These are phyloP conservation scores for Tachypleus tridentatus DNA, from an alignment of 1,140 invertebrate genomes.

Conservation along the genomic window DNA sequence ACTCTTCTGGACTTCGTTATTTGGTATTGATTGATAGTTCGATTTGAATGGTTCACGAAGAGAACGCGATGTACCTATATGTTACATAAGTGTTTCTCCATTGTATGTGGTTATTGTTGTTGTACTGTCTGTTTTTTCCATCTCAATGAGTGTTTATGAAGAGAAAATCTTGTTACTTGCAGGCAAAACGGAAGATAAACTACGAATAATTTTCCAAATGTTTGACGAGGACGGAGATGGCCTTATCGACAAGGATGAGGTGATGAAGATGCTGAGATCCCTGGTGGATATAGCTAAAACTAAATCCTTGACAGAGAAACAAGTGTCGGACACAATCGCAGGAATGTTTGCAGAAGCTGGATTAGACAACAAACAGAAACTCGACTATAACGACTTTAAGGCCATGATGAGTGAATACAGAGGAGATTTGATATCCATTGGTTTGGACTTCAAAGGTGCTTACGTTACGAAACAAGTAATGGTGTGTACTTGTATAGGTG, in stretches of 20 bases:
- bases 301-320: constrained; percentile 33
- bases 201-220: constrained; percentile 96
- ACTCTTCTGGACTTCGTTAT: too few species aligned
- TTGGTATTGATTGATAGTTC: too few species aligned
- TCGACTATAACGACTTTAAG: constrained; percentile 92
- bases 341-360: constrained; percentile 91
- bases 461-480: too few species aligned
- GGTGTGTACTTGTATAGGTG: too few species aligned
- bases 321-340: constrained; percentile 82
- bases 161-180: not conserved
- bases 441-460: constrained; percentile 64
- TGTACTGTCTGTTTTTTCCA: too few species aligned
- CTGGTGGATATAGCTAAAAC: constrained; percentile 89
- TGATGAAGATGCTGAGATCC: constrained; percentile 86
- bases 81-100: too few species aligned
- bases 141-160: too few species aligned
- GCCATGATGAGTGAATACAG: constrained; percentile 95
- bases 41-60: too few species aligned
- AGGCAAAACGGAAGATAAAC: constrained; percentile 81
- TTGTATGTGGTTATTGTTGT: too few species aligned
- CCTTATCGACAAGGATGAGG: constrained; percentile 84
- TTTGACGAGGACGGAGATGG: constrained; percentile 94
- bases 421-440: constrained; percentile 85
- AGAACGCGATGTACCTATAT: too few species aligned
- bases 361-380: constrained; percentile 72